phyloP scores from a whole-genome alignment of 2,113 vertebrate genomes.

The Puntigrus tetrazona region DNA sequence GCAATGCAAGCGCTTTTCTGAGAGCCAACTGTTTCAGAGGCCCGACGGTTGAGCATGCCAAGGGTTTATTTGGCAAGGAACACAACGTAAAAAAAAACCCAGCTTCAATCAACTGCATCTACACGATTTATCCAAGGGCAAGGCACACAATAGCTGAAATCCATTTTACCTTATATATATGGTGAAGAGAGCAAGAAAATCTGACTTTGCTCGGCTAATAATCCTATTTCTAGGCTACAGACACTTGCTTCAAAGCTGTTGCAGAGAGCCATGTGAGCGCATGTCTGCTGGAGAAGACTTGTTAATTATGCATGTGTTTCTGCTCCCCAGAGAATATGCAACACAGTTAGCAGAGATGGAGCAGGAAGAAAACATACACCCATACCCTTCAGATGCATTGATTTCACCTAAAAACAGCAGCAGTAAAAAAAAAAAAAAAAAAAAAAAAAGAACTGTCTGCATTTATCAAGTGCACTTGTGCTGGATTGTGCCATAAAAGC shows the following conservation, averaged over 20 bases:
- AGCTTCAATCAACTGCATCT: slow-evolving; percentile 60
- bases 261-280: slow-evolving; percentile 54
- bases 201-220: slow-evolving; percentile 1
- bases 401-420: slow-evolving; percentile 52
- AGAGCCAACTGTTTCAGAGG: slow-evolving; percentile 68
- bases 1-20: slow-evolving; percentile 61
- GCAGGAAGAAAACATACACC: slow-evolving; percentile 57
- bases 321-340: slow-evolving; percentile 72
- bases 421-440: neutral
- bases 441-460: neutral
- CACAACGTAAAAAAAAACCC: slow-evolving; percentile 59
- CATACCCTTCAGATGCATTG: slow-evolving; percentile 47
- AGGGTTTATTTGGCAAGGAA: slow-evolving; percentile 68
- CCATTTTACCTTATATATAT: slow-evolving; percentile 37
- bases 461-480: neutral
- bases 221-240: slow-evolving; percentile 12
- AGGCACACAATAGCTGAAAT: slow-evolving; percentile 19
- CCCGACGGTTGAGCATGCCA: slow-evolving; percentile 63
- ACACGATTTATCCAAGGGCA: slow-evolving; percentile 58
- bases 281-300: slow-evolving; percentile 67
- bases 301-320: slow-evolving; percentile 81
- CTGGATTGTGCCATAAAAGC: neutral
- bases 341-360: slow-evolving; percentile 68
- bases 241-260: slow-evolving; percentile 57
- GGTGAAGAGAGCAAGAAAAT: neutral